phyloP scores from a whole-genome alignment of 2,888 invertebrate genomes.

The Synergus gifuensis region DNA sequence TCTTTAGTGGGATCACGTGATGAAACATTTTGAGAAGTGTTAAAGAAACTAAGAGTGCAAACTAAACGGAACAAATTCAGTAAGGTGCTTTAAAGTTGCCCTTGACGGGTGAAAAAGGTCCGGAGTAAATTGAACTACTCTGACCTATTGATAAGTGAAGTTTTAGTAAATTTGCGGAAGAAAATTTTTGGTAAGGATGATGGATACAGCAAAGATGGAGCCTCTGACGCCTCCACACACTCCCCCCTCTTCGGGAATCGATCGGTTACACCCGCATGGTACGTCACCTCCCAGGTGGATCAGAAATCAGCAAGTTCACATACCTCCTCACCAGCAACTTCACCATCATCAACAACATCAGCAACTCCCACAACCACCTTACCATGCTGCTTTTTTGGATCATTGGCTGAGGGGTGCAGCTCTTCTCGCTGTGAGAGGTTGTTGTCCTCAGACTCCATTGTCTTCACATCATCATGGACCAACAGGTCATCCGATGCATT shows the following conservation, averaged over 20 bases:
- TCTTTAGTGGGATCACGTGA: not conserved
- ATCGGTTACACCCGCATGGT: slow-evolving; percentile 45
- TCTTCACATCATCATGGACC: slow-evolving; percentile 73
- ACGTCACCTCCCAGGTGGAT: slow-evolving; percentile 65
- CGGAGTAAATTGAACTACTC: not conserved
- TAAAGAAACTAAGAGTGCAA: not conserved
- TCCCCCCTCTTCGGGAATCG: slow-evolving; percentile 61
- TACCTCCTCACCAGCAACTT: slow-evolving; percentile 53
- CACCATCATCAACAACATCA: slow-evolving; percentile 55
- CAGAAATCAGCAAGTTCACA: slow-evolving; percentile 56
- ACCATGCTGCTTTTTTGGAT: slow-evolving; percentile 69
- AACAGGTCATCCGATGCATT: slow-evolving; percentile 55
- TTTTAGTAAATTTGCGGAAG: not conserved
- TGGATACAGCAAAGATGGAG: slow-evolving; percentile 72
- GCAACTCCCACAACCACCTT: slow-evolving; percentile 62
- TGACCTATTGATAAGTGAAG: not conserved
- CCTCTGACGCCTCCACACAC: slow-evolving; percentile 74
- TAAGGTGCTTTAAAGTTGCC: not conserved
- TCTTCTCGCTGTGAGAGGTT: slow-evolving; percentile 69
- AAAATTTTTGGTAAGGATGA: slow-evolving; percentile 50
- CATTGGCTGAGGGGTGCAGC: slow-evolving; percentile 73
- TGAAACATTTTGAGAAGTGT: not conserved
- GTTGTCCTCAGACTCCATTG: slow-evolving; percentile 72
- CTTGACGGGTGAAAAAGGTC: slow-evolving; percentile 9
- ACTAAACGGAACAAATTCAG: not conserved